phyloP scores from a whole-genome alignment of 2,888 invertebrate species.

The Meteorus colon region DNA sequence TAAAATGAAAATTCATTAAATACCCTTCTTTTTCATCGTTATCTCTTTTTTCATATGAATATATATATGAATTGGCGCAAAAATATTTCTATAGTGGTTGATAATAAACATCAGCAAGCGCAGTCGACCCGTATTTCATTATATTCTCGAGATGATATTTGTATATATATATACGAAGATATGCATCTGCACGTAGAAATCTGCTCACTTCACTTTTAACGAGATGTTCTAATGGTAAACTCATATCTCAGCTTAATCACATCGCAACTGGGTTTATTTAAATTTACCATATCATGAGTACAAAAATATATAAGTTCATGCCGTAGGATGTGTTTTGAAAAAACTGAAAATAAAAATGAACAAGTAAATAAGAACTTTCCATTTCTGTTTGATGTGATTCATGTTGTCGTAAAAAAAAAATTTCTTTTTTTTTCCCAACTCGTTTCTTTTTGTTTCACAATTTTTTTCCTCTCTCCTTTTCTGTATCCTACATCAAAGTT shows the following conservation, averaged over 20 bases:
- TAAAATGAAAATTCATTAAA: not conserved
- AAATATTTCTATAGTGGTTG: not conserved
- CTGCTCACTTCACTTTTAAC: too few relatives aligned
- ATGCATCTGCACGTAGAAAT: too few relatives aligned
- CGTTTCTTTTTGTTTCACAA: not conserved
- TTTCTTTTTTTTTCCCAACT: not conserved
- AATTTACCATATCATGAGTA: not conserved
- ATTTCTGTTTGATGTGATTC: not conserved
- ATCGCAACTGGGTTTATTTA: not conserved
- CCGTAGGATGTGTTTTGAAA: not conserved
- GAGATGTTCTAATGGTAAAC: not conserved
- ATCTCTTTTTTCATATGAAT: not conserved
- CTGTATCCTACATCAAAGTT: not conserved
- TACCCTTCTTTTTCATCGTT: not conserved
- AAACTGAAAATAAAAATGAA: not conserved
- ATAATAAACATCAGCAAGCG: not conserved
- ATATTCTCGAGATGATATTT: not conserved
- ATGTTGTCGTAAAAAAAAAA: not conserved
- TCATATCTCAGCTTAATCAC: conserved; percentile 2
- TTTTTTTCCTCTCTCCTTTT: not conserved
- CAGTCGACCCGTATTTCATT: not conserved
- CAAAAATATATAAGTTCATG: not conserved
- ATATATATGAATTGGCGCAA: not conserved
- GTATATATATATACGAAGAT: too few relatives aligned
- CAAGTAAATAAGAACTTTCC: not conserved